These are phyloP conservation scores for Coregonus sp. DNA, from an alignment of 2,797 vertebrate species.

Conservation along the genomic window DNA sequence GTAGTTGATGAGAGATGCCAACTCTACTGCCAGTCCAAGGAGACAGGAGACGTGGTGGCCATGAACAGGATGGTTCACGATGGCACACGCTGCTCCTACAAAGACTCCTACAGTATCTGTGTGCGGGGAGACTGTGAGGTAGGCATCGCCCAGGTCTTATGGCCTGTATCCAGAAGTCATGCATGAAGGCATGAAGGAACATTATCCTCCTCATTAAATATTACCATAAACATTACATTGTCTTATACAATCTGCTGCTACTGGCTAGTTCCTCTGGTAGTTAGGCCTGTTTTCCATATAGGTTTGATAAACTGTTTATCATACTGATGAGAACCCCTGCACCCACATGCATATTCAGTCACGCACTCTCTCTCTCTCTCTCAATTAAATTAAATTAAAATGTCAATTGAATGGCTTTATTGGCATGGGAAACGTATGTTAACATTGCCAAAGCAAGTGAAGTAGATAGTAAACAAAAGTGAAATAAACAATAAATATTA, in stretches of 20 bases:
- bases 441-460: too few species aligned
- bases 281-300: background rate
- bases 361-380: background rate
- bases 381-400: too few species aligned
- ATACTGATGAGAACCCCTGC: background rate
- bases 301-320: background rate
- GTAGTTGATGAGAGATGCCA: slow-evolving; percentile 90
- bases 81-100: slow-evolving; percentile 93
- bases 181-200: background rate
- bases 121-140: slow-evolving; percentile 95
- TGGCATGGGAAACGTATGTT: too few species aligned
- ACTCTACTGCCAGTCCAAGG: slow-evolving; percentile 88
- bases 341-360: background rate
- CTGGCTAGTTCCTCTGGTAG: background rate
- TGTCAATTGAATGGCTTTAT: too few species aligned
- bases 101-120: slow-evolving; percentile 88
- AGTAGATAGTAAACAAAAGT: too few species aligned
- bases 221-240: background rate
- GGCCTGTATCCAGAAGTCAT: background rate
- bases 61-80: slow-evolving; percentile 94
- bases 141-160: background rate
- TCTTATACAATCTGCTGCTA: background rate
- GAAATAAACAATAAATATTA: too few species aligned
- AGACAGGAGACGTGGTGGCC: slow-evolving; percentile 83
- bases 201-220: background rate